Evolutionary conservation across 2,797 vertebrate genomes (phyloP), one percentile per base, ranked within the genome.

Genomic region (Semaprochilodus insignis): DNA sequence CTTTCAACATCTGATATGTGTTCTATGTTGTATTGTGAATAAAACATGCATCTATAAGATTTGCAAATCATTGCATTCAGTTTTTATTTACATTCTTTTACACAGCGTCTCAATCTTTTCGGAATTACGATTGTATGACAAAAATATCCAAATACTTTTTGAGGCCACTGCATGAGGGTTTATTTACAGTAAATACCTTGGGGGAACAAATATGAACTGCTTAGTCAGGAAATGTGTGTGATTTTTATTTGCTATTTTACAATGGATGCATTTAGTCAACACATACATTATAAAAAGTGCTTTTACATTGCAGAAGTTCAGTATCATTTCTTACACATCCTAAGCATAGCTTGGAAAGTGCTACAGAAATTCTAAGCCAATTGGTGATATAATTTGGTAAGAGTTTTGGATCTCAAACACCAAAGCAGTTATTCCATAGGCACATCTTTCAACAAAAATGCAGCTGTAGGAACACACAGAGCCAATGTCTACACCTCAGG

Each of bases 381-480:
- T 78, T 66, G n/a, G 52, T 75, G n/a, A 73, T 63, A 70, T 21
- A 80, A 34, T 79, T 81, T 78, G 65, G 44, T 81, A 69, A 79
- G 36, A 51, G 73, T 80, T 63, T 80, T 36, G 27, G 27, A 52
- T 78, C 48, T n/a, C 16, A 74, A 74, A 81, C n/a, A 62, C 48
- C 66, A 77, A 80, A 74, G 60, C 36, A 69, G 78, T 80, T 80
- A 74, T 86, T 80, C 57, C 75, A 83, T 72, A 87, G 83, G 73
- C 81, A 89, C 79, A 86, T 79, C 34, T 85, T 71, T 74, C 44
- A 51, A 82, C 80, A 21, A 81, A 81, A 73, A 76, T 40, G 60
- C 63, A 74, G 54, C 55, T 80, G 69, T 77, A 4, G 71, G 76
- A 83, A 83, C 71, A 83, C 69, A 79, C 44, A 27, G 60, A 77